Evolutionary conservation across 2,888 invertebrate genomes (phyloP).

Genomic region (Iselma pallidipennis): DNA sequence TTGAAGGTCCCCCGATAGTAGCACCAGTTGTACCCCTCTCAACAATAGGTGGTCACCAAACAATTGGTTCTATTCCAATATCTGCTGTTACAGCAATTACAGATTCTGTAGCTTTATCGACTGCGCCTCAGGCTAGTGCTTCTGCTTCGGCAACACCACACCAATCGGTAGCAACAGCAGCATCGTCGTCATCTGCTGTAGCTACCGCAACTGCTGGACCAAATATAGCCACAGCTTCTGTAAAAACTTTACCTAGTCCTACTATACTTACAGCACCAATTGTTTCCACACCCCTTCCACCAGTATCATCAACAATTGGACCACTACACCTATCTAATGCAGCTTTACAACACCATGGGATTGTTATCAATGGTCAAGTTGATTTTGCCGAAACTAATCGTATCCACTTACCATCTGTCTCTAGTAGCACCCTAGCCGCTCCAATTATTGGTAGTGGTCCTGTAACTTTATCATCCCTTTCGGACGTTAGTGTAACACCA

Average conservation of each 20-base stretch:
- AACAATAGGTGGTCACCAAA: background rate
- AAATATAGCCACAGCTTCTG: conserved; percentile 12
- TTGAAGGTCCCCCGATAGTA: conserved; percentile 30
- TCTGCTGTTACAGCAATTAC: conserved; percentile 15
- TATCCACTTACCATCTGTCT: background rate
- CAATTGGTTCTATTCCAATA: conserved; percentile 7
- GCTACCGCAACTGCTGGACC: conserved; percentile 20
- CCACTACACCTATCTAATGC: background rate
- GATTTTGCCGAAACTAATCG: background rate
- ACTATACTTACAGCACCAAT: conserved; percentile 8
- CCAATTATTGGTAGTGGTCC: background rate
- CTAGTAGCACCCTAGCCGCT: background rate
- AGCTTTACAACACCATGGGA: background rate
- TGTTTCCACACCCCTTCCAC: conserved; percentile 5
- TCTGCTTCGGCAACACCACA: background rate
- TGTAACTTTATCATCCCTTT: background rate
- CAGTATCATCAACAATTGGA: conserved; percentile 4
- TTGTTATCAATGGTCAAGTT: background rate
- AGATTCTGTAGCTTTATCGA: background rate
- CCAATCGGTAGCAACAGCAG: conserved; percentile 4
- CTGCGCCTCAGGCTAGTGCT: conserved; percentile 2
- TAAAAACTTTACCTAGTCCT: background rate
- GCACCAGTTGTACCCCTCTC: conserved; percentile 9
- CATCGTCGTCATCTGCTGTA: conserved; percentile 8
- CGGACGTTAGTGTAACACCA: background rate